A percentile compares a stretch with the other conserved stretches of the same genome.
phyloP scores from a whole-genome alignment of 2,888 invertebrate species.

The Acanthoscelides obtectus region DNA sequence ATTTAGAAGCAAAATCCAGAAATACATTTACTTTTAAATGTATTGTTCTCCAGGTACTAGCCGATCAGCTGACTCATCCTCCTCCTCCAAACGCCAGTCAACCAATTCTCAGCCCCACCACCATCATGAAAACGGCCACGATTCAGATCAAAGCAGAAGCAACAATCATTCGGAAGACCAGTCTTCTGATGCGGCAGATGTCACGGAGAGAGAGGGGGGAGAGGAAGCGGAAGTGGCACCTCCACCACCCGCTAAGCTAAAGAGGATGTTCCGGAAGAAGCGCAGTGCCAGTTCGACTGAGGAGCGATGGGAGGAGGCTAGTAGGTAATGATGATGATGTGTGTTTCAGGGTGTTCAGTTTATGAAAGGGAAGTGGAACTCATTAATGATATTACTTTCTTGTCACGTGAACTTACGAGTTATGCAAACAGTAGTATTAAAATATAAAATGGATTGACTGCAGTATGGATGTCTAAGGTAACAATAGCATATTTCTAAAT shows the following conservation, averaged over 20 bases:
- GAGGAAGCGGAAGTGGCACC: too few species aligned
- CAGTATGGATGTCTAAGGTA: too few species aligned
- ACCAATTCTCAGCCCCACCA: not conserved
- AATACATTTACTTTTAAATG: too few species aligned
- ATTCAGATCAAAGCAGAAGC: not conserved
- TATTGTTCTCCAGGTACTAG: not conserved
- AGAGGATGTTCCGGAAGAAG: conserved; percentile 52
- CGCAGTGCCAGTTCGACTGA: conserved; percentile 55
- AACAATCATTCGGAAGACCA: not conserved
- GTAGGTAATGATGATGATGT: conserved; percentile 15
- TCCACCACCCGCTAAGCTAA: conserved; percentile 15
- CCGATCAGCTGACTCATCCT: not conserved
- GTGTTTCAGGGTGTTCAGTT: too few species aligned
- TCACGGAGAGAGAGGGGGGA: not conserved
- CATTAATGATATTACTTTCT: too few species aligned
- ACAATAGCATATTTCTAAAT: too few species aligned
- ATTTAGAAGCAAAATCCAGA: too few species aligned
- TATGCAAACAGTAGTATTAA: too few species aligned
- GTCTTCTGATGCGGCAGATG: not conserved
- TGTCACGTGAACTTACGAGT: too few species aligned
- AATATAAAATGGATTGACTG: too few species aligned
- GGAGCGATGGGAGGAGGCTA: conserved; percentile 53
- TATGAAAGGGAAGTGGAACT: too few species aligned
- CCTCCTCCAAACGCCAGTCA: not conserved
- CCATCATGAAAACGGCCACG: not conserved